These are phyloP conservation scores for Centropyge bicolor DNA, from an alignment of 2,797 vertebrate genomes.

Conservation along the genomic window DNA sequence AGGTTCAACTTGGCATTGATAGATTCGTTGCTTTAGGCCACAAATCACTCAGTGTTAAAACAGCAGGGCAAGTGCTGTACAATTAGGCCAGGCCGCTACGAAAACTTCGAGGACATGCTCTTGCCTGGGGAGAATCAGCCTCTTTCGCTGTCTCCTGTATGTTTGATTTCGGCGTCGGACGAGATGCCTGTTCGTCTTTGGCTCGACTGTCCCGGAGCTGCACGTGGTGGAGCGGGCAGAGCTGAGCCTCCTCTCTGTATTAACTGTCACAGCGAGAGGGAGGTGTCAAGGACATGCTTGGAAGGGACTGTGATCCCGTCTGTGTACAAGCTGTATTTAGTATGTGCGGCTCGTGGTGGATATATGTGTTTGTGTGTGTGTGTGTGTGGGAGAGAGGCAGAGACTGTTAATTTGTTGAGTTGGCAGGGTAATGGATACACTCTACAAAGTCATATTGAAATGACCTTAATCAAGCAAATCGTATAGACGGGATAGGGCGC, in stretches of 20 bases:
- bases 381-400: constrained; percentile 33
- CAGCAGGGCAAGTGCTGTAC: constrained; percentile 60
- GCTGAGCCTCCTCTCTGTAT: constrained; percentile 26
- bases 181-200: constrained; percentile 24
- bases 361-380: constrained; percentile 47
- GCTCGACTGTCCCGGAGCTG: constrained; percentile 50
- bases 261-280: constrained; percentile 37
- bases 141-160: constrained; percentile 30
- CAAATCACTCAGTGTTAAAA: constrained; percentile 70
- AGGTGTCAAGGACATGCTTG: constrained; percentile 68
- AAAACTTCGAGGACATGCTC: constrained; percentile 70
- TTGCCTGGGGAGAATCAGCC: constrained; percentile 66
- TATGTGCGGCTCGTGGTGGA: constrained; percentile 51
- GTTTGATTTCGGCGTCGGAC: constrained; percentile 49
- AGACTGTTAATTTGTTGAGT: constrained; percentile 70
- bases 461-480: constrained; percentile 83
- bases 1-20: constrained; percentile 74
- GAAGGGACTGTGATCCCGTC: constrained; percentile 40
- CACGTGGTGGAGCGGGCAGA: constrained; percentile 25
- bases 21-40: constrained; percentile 67
- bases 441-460: constrained; percentile 78
- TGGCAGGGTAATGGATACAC: constrained; percentile 74
- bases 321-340: constrained; percentile 55
- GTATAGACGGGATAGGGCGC: constrained; percentile 48
- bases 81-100: constrained; percentile 70